Conservation (phyloP, 2,113 vertebrate genomes). For the Mola mola region DNA sequence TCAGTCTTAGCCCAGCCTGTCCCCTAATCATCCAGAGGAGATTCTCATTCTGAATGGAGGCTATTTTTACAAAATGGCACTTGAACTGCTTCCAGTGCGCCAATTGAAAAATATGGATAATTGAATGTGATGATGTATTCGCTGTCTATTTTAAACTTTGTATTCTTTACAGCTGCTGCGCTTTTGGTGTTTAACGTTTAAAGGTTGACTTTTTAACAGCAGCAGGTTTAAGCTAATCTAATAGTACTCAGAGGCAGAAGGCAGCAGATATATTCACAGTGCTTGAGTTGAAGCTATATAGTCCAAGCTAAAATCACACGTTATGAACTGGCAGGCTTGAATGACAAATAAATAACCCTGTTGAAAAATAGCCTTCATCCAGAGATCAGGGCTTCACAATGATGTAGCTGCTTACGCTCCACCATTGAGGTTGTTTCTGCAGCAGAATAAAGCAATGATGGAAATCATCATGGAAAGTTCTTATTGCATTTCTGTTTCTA, state of each 20-base stretch:
- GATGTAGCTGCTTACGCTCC: conserved; percentile 5
- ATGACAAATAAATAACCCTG: conserved; percentile 36
- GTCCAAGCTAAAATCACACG: conserved; percentile 21
- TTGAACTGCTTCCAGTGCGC: conserved; percentile 44
- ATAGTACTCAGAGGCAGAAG: conserved; percentile 6
- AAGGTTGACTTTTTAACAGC: neutral
- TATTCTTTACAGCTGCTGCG: no score
- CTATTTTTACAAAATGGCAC: conserved; percentile 55
- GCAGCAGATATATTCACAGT: conserved; percentile 20
- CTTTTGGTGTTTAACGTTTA: neutral
- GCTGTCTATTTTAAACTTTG: neutral
- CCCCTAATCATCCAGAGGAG: conserved; percentile 67
- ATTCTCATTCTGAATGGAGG: conserved; percentile 58
- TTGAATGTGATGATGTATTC: conserved; percentile 38
- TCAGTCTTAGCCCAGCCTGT: conserved; percentile 68
- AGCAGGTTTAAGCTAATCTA: conserved; percentile 3
- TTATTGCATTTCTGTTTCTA: no score
- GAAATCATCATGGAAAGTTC: no score
- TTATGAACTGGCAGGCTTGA: conserved; percentile 14
- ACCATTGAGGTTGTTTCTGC: conserved; percentile 9
- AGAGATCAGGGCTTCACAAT: conserved; percentile 11
- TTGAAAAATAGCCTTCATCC: conserved; percentile 31
- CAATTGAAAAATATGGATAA: conserved; percentile 54
- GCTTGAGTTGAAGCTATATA: conserved; percentile 27
- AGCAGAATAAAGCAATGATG: no score